Evolutionary conservation across 2,888 invertebrate species (phyloP).

Genomic region (Leistus spinibarbis): DNA sequence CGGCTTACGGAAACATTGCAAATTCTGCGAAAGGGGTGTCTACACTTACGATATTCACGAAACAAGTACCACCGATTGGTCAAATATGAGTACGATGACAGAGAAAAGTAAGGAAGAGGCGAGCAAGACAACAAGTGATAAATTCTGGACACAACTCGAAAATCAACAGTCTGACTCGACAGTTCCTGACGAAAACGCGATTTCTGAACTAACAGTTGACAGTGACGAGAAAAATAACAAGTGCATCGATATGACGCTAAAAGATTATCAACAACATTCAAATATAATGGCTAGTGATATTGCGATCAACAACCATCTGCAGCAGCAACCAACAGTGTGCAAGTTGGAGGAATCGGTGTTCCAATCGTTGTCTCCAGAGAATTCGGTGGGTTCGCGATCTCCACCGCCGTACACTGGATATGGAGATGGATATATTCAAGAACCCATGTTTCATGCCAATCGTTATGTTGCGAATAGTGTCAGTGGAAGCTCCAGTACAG

Average conservation of each 20-base stretch:
- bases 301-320: conserved; percentile 17
- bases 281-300: conserved; percentile 15
- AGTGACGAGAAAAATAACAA: conserved; percentile 32
- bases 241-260: conserved; percentile 39
- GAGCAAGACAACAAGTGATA: conserved; percentile 30
- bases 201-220: conserved; percentile 7
- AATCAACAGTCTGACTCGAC: conserved; percentile 42
- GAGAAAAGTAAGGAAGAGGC: conserved; percentile 21
- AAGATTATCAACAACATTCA: conserved; percentile 36
- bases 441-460: conserved; percentile 10
- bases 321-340: conserved; percentile 42
- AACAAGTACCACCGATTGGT: conserved; percentile 41
- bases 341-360: conserved; percentile 19
- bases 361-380: conserved; percentile 29
- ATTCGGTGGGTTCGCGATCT: conserved; percentile 39
- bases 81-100: conserved; percentile 37
- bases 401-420: conserved; percentile 43
- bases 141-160: conserved; percentile 42
- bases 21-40: conserved; percentile 35
- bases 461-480: conserved; percentile 18
- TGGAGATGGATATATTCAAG: conserved; percentile 27
- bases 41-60: conserved; percentile 2
- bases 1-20: conserved; percentile 19
- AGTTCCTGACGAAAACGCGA: conserved; percentile 19
- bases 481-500: neutral